Conservation (phyloP, 1,140 invertebrate genomes). For the Pantala flavescens region DNA sequence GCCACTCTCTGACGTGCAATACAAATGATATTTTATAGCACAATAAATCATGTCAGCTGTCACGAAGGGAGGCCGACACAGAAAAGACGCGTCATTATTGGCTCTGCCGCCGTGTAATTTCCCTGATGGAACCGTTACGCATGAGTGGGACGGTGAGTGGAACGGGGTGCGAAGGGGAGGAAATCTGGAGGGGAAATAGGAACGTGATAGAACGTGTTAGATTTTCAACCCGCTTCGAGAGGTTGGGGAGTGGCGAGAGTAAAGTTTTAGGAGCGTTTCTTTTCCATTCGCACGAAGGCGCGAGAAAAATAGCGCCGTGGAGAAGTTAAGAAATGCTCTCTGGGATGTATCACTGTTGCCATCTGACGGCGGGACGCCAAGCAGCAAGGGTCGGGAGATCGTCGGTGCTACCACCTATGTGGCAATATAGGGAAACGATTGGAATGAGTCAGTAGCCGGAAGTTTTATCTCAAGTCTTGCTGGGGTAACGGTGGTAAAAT, state of each 20-base stretch:
- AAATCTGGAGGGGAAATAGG: background rate
- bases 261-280: no score
- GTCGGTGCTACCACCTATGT: background rate
- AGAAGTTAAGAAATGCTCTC: background rate
- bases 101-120: constrained; percentile 23
- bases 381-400: background rate
- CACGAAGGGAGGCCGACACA: constrained; percentile 30
- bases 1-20: constrained; percentile 35
- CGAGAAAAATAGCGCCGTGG: background rate
- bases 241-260: no score
- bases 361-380: background rate
- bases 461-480: background rate
- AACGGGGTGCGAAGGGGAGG: background rate
- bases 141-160: background rate
- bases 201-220: background rate
- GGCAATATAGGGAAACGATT: background rate
- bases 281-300: no score
- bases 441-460: background rate
- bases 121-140: constrained; percentile 16
- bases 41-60: constrained; percentile 36
- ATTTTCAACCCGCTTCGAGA: no score
- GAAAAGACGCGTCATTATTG: constrained; percentile 26
- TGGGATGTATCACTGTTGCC: background rate
- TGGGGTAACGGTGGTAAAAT: background rate
- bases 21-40: constrained; percentile 41